phyloP scores from a whole-genome alignment of 2,888 invertebrate genomes.

The Leptopilina drosophilae region DNA sequence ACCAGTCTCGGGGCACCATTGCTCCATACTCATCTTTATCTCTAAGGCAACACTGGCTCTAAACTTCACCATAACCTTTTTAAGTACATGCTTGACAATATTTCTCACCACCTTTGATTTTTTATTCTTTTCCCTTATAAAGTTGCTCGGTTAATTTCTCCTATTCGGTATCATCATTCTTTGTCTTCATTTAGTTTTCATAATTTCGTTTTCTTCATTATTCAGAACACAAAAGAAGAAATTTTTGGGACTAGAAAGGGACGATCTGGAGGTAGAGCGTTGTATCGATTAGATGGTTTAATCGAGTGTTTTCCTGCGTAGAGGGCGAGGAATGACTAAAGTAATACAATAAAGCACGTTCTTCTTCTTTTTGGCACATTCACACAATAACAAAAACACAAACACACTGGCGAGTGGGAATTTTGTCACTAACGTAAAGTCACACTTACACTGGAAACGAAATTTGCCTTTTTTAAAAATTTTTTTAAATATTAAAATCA shows the following conservation, averaged over 20 bases:
- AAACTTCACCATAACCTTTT: conserved; percentile 12
- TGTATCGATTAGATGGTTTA: conserved; percentile 5
- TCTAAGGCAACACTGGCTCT: conserved; percentile 28
- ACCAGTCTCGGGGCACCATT: conserved; percentile 38
- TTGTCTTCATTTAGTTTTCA: too few relatives aligned
- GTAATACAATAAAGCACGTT: neutral
- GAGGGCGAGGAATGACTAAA: neutral
- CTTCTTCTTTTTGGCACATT: conserved; percentile 27
- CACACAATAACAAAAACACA: conserved; percentile 8
- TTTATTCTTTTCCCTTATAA: neutral
- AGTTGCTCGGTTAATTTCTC: neutral
- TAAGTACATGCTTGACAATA: conserved; percentile 4
- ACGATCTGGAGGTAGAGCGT: neutral
- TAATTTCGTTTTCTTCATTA: too few relatives aligned
- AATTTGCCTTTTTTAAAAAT: neutral
- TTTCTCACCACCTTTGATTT: too few relatives aligned
- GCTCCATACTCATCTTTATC: conserved; percentile 21
- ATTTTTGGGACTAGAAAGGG: neutral
- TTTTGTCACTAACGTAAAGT: neutral
- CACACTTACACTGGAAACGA: neutral
- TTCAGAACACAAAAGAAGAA: too few relatives aligned
- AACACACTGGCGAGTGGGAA: neutral
- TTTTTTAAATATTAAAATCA: neutral
- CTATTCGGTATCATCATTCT: too few relatives aligned
- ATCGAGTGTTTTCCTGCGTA: neutral